Percentiles rank a stretch among this genome's conserved stretches.
These are phyloP conservation scores for Hydractinia echinata DNA, from an alignment of 30 jellyfish, hydroid and myxozoan species.

Conservation along the genomic window DNA sequence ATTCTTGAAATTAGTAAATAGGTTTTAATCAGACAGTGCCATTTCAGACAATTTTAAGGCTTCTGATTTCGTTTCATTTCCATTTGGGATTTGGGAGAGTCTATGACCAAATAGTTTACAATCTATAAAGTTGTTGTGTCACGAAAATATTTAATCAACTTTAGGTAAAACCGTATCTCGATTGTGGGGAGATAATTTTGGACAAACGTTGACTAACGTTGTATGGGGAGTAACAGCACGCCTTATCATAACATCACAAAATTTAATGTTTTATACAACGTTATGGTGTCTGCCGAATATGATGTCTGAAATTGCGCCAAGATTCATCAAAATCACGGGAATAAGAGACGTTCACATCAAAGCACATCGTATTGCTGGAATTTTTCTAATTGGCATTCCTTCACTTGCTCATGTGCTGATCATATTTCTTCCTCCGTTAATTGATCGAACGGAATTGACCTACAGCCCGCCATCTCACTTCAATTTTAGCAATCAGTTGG, in stretches of 20 bases:
- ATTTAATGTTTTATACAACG: constrained; percentile 22
- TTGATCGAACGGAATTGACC: constrained; percentile 18
- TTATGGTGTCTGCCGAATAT: constrained; percentile 27
- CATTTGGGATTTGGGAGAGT: background rate
- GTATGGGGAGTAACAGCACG: constrained; percentile 28
- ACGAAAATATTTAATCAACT: background rate
- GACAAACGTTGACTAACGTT: constrained; percentile 19
- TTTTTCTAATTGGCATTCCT: constrained; percentile 28
- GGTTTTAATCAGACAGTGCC: too few relatives aligned
- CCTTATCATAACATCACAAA: constrained; percentile 18
- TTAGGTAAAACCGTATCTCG: constrained; percentile 8
- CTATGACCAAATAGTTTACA: background rate
- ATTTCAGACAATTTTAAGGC: background rate
- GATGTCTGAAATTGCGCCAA: constrained; percentile 4
- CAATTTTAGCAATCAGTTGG: constrained; percentile 12
- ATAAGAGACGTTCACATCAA: constrained; percentile 16
- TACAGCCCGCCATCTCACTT: constrained; percentile 28
- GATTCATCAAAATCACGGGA: background rate
- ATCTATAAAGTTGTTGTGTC: background rate
- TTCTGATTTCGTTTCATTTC: background rate
- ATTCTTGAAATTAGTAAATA: too few relatives aligned
- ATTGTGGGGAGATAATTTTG: constrained; percentile 17
- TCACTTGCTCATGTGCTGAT: constrained; percentile 25
- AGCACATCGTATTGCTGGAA: constrained; percentile 27
- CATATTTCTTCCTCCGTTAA: constrained; percentile 22